These are phyloP conservation scores for Heliocidaris tuberculata DNA, from an alignment of 35 echinoderm and acorn worm species.

Conservation along the genomic window DNA sequence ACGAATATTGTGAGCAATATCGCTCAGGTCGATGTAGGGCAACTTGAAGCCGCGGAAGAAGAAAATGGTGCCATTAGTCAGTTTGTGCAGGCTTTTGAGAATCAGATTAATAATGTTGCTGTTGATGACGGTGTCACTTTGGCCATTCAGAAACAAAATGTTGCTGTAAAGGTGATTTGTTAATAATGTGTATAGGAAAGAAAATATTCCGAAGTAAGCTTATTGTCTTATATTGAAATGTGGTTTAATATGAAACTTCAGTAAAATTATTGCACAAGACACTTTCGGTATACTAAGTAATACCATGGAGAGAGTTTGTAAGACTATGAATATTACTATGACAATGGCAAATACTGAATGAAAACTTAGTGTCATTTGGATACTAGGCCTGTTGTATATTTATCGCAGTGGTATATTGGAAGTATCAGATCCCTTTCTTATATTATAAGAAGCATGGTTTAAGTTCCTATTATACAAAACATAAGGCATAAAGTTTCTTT, in stretches of 20 bases:
- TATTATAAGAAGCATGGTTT: too few relatives aligned
- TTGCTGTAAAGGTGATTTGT: background rate
- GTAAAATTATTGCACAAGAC: too few relatives aligned
- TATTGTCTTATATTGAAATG: background rate
- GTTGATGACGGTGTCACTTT: background rate
- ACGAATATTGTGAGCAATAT: background rate
- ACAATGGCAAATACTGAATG: too few relatives aligned
- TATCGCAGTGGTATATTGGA: too few relatives aligned
- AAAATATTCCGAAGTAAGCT: background rate
- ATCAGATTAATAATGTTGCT: background rate
- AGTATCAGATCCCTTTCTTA: too few relatives aligned
- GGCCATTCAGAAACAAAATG: background rate
- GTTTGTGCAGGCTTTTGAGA: background rate
- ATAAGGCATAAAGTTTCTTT: too few relatives aligned
- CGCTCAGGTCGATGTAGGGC: background rate
- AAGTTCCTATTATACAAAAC: too few relatives aligned
- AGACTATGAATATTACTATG: too few relatives aligned
- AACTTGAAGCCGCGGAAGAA: background rate
- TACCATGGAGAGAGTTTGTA: too few relatives aligned
- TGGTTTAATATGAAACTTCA: background rate
- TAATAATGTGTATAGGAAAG: background rate
- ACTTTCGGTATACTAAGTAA: too few relatives aligned
- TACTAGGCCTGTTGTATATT: too few relatives aligned
- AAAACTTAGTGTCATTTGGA: too few relatives aligned
- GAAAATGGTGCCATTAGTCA: background rate